phyloP scores from a whole-genome alignment of 2,113 vertebrate genomes.

The Perccottus glenii region DNA sequence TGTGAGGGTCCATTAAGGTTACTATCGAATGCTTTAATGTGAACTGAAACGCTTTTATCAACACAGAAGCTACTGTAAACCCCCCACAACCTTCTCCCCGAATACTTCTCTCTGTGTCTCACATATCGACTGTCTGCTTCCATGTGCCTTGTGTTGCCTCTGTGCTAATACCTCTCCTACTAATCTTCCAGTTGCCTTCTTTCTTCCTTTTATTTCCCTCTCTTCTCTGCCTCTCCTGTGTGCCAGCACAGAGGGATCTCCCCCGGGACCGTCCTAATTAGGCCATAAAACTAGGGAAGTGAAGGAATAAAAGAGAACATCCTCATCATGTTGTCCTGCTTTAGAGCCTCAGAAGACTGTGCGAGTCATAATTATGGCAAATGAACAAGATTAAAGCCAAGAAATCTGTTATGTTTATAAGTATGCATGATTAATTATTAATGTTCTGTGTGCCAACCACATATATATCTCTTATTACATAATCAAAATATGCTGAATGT shows the following conservation, averaged over 20 bases:
- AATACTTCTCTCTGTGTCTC: not conserved
- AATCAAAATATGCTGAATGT: constrained; percentile 4
- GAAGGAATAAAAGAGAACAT: constrained; percentile 56
- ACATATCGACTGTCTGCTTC: constrained; percentile 11
- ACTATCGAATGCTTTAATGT: constrained; percentile 28
- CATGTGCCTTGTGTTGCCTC: not conserved
- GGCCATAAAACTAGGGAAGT: constrained; percentile 56
- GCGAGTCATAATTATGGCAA: constrained; percentile 39
- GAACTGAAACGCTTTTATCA: constrained; percentile 54
- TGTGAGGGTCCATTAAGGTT: not conserved
- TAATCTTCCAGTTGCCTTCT: not conserved
- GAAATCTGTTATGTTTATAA: constrained; percentile 6
- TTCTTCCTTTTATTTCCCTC: not conserved
- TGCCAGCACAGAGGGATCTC: constrained; percentile 23
- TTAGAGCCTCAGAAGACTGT: constrained; percentile 38
- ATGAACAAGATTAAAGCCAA: constrained; percentile 23
- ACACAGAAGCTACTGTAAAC: not conserved
- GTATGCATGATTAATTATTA: not conserved
- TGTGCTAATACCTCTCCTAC: not conserved
- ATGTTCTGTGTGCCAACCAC: not conserved
- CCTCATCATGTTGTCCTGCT: constrained; percentile 43
- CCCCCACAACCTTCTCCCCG: not conserved
- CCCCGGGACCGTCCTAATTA: constrained; percentile 45
- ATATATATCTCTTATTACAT: constrained; percentile 5
- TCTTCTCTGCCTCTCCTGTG: not conserved